Base-by-base conservation (phyloP, 1,140 invertebrate genomes). In the Lasaia peninsularis region DNA sequence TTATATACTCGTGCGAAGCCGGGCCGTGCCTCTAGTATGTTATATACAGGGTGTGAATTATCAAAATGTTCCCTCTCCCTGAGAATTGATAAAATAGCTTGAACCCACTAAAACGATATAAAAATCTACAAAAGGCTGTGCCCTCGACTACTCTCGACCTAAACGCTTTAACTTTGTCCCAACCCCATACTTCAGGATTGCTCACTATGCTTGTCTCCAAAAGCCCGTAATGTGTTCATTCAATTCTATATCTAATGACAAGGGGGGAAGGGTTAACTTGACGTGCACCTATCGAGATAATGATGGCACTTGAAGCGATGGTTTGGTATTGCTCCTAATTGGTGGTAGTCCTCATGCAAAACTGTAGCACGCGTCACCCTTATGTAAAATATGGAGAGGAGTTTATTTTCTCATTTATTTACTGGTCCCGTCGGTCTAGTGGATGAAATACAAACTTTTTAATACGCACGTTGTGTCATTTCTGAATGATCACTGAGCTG, bases 151-250 rank as follows among this genome's bases (percentile, higher is more conserved):
- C 80, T 75, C 85, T 88, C 78, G 59, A 71, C 77, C 73, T 88
- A 88, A 88, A 86, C 85, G 85, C 81, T 88, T 88, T 85, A 88
- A 86, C 85, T 80, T 86, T 86, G 77, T 82, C 80, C 82, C 82
- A 71, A 78, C 85, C 82, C 82, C 73, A 77, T 79, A 75, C 79
- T 88, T 67, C 73, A 88, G 75, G 83, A 81, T 71, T 88, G 85
- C 85, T 88, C 85, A 88, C 81, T 86, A 81, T 75, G 86, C 85
- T 86, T 85, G 79, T 88, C 83, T 88, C 83, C 85, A 78, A 82
- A 88, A 86, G 78, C 76, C 75, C 80, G 73, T 81, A 73, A 79
- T 77, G 62, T 75, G 77, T 81, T 73, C 75, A 77, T 63, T 66
- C 67, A 68, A 85, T 73, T 81, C 70, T 79, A 65, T 66, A 62